Percentiles rank a stretch among this genome's conserved stretches.
These are phyloP conservation scores for Catamblyrhynchus diadema DNA, from an alignment of 2,797 vertebrate species.

Conservation along the genomic window DNA sequence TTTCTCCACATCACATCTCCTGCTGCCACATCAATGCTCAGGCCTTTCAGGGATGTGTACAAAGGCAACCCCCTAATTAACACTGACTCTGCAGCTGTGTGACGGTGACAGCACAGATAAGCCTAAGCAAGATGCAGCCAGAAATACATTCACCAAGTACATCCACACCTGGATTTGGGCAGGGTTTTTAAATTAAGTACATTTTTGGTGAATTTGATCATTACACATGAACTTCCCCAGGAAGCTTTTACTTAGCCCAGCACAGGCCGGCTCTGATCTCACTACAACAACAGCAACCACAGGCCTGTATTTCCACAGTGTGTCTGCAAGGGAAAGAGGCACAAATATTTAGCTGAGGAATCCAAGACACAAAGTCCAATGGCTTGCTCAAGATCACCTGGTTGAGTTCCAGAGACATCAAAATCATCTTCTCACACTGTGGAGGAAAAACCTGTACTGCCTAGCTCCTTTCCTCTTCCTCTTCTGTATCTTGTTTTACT, in stretches of 20 bases:
- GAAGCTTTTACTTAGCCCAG: not conserved
- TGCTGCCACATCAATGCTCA: not conserved
- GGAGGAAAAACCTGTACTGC: not conserved
- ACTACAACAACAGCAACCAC: not conserved
- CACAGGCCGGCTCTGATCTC: not conserved
- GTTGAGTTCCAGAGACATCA: not conserved
- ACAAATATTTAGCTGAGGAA: not conserved
- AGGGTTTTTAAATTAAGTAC: not conserved
- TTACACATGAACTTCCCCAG: not conserved
- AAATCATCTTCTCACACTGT: not conserved
- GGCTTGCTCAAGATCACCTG: not conserved
- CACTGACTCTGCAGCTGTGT: not conserved
- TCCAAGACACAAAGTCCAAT: not conserved
- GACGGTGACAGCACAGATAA: not conserved
- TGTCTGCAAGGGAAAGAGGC: not conserved
- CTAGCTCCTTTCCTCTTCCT: not conserved
- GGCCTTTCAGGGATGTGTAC: not conserved
- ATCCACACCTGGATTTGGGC: not conserved
- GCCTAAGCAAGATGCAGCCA: not conserved
- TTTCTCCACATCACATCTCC: not conserved
- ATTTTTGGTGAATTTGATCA: not conserved
- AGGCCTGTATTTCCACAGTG: not conserved
- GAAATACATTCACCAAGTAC: not conserved
- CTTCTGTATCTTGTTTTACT: not conserved
- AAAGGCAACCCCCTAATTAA: not conserved